Conservation (phyloP, 2,888 invertebrate genomes). For the Odontocolon sp. region DNA sequence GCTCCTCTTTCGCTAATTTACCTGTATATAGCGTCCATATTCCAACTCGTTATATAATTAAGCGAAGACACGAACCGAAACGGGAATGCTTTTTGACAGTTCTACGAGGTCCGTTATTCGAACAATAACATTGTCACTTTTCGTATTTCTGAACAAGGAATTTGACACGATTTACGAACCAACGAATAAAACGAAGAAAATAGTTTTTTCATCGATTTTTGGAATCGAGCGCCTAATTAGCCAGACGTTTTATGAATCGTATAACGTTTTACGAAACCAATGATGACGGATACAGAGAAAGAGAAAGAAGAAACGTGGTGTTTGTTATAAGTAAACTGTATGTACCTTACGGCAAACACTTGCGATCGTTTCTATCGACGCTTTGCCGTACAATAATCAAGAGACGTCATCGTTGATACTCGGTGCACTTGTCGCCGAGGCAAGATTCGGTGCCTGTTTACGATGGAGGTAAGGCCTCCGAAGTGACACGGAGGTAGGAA, state of each 20-base stretch:
- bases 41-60: neutral
- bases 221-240: constrained; percentile 3
- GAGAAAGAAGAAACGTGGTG: constrained; percentile 20
- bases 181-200: neutral
- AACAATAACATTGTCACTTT: constrained; percentile 1
- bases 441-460: constrained; percentile 22
- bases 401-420: constrained; percentile 29
- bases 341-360: constrained; percentile 40
- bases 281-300: constrained; percentile 32
- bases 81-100: neutral
- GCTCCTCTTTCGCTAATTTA: neutral
- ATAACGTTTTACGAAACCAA: too few species aligned
- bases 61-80: neutral
- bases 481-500: constrained; percentile 49
- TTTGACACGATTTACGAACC: neutral
- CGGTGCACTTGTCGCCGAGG: constrained; percentile 27
- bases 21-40: neutral
- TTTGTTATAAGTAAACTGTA: constrained; percentile 11
- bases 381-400: constrained; percentile 10
- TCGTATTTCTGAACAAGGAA: neutral
- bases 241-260: constrained; percentile 12
- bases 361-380: constrained; percentile 4
- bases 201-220: neutral
- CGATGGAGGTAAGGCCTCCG: constrained; percentile 19
- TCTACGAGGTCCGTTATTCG: neutral